Percentiles rank a stretch among this genome's conserved stretches.
Conservation (phyloP, 2,888 invertebrate genomes). For the Theodoxus fluviatilis region DNA sequence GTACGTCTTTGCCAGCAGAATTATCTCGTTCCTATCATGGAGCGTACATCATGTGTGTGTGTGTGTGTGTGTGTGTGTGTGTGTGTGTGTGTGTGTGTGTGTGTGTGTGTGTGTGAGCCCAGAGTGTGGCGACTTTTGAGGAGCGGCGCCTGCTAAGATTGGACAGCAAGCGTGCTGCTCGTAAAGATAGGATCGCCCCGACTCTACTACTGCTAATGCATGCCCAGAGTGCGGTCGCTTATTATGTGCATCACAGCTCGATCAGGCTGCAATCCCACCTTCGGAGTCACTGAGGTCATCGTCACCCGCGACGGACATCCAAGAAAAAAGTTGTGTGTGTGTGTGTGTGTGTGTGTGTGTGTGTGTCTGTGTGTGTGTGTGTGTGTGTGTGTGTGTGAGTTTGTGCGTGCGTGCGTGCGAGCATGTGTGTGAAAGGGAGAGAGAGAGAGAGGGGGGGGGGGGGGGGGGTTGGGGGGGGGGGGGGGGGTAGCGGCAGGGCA, state of each 20-base stretch:
- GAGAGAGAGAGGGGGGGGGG: conserved; percentile 1
- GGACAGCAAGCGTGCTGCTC: too few species aligned
- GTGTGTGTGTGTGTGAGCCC: background rate
- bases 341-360: conserved; percentile 3
- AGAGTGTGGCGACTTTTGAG: too few species aligned
- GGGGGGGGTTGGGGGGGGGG: background rate
- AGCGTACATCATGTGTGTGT: background rate
- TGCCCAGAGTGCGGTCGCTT: too few species aligned
- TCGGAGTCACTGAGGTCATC: too few species aligned
- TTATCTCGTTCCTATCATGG: background rate
- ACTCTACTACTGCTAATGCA: too few species aligned
- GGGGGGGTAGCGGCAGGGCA: background rate
- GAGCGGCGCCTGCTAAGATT: too few species aligned
- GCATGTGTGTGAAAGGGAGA: conserved; percentile 3
- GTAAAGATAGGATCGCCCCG: too few species aligned
- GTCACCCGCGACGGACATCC: background rate
- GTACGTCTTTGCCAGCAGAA: background rate
- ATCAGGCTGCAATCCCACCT: too few species aligned
- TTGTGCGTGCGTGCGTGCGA: background rate
- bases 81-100: background rate
- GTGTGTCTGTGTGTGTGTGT: background rate
- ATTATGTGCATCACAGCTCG: too few species aligned
- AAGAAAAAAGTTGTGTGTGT: background rate
- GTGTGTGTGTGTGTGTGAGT: background rate
- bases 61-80: conserved; percentile 14